Percentiles rank a stretch among this genome's conserved stretches.
These are phyloP conservation scores for Eupleurogrammus muticus DNA, from an alignment of 2,797 vertebrate genomes.

Conservation along the genomic window DNA sequence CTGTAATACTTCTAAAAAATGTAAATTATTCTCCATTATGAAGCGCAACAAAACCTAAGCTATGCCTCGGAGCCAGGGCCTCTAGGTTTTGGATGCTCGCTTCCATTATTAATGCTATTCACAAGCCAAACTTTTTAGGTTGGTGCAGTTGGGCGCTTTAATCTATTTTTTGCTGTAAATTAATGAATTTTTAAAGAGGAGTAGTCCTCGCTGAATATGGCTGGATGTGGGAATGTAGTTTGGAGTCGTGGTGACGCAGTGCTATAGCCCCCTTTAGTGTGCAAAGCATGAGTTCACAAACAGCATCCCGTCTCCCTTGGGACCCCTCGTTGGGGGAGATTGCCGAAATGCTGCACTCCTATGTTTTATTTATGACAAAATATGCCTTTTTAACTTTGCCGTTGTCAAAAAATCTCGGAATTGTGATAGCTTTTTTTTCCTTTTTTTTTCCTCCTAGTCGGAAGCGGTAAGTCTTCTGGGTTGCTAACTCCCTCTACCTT, in stretches of 20 bases:
- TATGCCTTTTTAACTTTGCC: slow-evolving; percentile 78
- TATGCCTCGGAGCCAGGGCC: slow-evolving; percentile 73
- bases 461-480: slow-evolving; percentile 67
- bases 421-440: slow-evolving; percentile 68
- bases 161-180: slow-evolving; percentile 87
- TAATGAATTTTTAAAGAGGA: slow-evolving; percentile 86
- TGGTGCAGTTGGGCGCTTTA: slow-evolving; percentile 80
- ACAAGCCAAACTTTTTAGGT: slow-evolving; percentile 83
- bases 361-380: slow-evolving; percentile 87
- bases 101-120: slow-evolving; percentile 86
- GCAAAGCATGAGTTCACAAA: slow-evolving; percentile 80
- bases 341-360: slow-evolving; percentile 78
- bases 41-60: slow-evolving; percentile 80
- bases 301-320: slow-evolving; percentile 75
- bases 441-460: slow-evolving; percentile 63
- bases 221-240: slow-evolving; percentile 75
- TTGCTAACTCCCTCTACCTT: slow-evolving; percentile 66
- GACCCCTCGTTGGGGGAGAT: slow-evolving; percentile 76
- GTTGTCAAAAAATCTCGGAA: slow-evolving; percentile 76
- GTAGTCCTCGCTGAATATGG: slow-evolving; percentile 76
- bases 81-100: slow-evolving; percentile 74
- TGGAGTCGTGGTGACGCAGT: slow-evolving; percentile 70
- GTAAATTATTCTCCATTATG: slow-evolving; percentile 81
- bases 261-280: slow-evolving; percentile 76
- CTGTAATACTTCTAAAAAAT: slow-evolving; percentile 78